Evolutionary conservation across 2,797 vertebrate genomes (phyloP), one percentile per base, ranked within the genome.

Genomic region (Poecilia velifera): DNA sequence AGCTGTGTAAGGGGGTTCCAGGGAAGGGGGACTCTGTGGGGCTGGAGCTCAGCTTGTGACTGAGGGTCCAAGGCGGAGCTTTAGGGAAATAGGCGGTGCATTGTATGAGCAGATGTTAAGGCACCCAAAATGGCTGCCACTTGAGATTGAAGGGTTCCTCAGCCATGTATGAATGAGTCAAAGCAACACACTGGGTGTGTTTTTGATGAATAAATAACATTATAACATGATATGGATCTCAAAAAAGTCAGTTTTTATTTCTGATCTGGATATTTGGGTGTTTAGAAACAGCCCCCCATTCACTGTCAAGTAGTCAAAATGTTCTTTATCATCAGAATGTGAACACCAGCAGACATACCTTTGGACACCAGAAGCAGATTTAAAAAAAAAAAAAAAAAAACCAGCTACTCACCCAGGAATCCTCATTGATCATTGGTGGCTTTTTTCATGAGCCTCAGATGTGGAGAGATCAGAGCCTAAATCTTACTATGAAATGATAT

Each of bases 351-450:
- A 86, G 88, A 87, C 68, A 72, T 51, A 66, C 84, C 80, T 83
- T 72, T 88, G 91, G 92, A 92, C 90, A 88, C 78, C 85, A 90
- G 89, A 87, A 85, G 84, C 84, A 53, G 82, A 93, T 88, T 93
- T 25, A 25, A 51, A 8, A 22, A 47, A 47, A 10, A 3, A 6
- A 34, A 34, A 41, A 41, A 41, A 39, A 5, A 9, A 88, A 86
- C 86, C 46, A 82, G 82, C 76, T 74, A 84, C 83, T 89, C 87
- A 74, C 73, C 49, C 88, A 91, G 91, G 91, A 92, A 90, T 93
- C 91, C 92, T 91, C 90, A 92, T 87, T 93, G 93, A 93, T 93
- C 93, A 91, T 68, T 43, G 87, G 88, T 86, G 89, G 89, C 90
- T 92, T 94, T 77, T 94, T 77, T 89, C 79, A 82, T 76, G 86